These are phyloP conservation scores for Varanus salvator DNA, from an alignment of 2,113 vertebrate species.

Conservation along the genomic window DNA sequence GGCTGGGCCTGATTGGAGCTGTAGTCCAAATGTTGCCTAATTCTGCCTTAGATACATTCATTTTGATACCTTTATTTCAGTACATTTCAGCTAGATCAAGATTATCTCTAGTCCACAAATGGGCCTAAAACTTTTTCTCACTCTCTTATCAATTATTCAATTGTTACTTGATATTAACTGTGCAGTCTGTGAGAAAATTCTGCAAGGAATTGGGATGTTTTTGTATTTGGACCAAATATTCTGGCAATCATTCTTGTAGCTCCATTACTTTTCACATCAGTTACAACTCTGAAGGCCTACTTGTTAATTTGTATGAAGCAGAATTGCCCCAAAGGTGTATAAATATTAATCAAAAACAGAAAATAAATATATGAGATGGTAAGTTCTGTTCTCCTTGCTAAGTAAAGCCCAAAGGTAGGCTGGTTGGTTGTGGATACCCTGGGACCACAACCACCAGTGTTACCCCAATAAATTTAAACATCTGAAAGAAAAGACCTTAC, in stretches of 20 bases:
- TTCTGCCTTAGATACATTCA: slow-evolving; percentile 18
- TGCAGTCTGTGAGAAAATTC: not conserved
- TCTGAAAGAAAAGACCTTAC: no score
- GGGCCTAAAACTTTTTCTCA: not conserved
- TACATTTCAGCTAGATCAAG: not conserved
- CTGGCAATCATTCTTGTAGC: not conserved
- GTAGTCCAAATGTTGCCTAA: not conserved
- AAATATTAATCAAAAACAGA: not conserved
- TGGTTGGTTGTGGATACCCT: no score
- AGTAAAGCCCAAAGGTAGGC: no score
- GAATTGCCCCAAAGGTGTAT: not conserved
- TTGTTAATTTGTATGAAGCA: not conserved
- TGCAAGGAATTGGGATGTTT: not conserved
- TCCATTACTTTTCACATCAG: no score
- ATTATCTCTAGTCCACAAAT: not conserved
- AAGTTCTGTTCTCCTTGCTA: no score
- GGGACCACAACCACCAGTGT: no score
- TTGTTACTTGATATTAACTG: not conserved
- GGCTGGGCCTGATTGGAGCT: no score
- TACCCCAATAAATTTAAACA: no score
- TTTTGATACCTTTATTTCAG: no score
- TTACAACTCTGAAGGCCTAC: not conserved
- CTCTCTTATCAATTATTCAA: not conserved
- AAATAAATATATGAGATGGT: not conserved
- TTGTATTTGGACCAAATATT: not conserved